Evolutionary conservation across 2,113 vertebrate genomes (phyloP).

Genomic region (Isurus oxyrinchus): DNA sequence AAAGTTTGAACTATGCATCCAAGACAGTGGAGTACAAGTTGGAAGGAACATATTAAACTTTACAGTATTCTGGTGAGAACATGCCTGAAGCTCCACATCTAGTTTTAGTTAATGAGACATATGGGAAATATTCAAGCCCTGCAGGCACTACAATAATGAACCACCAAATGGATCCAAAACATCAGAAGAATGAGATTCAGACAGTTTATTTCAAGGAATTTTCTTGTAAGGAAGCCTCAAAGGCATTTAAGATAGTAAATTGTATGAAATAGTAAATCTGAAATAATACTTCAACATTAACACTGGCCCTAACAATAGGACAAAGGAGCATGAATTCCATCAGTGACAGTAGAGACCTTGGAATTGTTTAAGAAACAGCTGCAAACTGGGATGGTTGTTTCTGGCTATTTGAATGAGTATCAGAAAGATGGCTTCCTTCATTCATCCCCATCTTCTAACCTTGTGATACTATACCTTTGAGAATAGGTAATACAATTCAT

Average conservation of each 20-base stretch:
- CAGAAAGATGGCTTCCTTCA: not conserved
- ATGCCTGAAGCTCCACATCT: not conserved
- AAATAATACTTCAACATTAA: not conserved
- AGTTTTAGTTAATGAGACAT: conserved; percentile 6
- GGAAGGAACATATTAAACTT: not conserved
- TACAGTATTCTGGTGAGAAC: not conserved
- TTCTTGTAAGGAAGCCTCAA: not conserved
- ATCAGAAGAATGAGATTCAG: not conserved
- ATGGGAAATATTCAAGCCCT: not conserved
- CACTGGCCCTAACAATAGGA: not conserved
- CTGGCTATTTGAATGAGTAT: not conserved
- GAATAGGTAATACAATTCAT: not conserved
- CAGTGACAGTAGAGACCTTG: not conserved
- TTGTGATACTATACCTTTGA: not conserved
- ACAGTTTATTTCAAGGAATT: not conserved
- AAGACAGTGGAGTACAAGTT: not conserved
- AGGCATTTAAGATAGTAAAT: not conserved
- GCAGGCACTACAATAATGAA: not conserved
- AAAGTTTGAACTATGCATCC: not conserved
- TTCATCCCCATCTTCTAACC: not conserved
- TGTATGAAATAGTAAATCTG: not conserved
- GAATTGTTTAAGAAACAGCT: not conserved
- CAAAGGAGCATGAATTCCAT: not conserved
- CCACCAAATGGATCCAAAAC: not conserved
- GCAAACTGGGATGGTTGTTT: not conserved